Evolutionary conservation across 2,888 invertebrate species (phyloP), one percentile per base, ranked within the genome.

Genomic region (Cryptus viduatorius): DNA sequence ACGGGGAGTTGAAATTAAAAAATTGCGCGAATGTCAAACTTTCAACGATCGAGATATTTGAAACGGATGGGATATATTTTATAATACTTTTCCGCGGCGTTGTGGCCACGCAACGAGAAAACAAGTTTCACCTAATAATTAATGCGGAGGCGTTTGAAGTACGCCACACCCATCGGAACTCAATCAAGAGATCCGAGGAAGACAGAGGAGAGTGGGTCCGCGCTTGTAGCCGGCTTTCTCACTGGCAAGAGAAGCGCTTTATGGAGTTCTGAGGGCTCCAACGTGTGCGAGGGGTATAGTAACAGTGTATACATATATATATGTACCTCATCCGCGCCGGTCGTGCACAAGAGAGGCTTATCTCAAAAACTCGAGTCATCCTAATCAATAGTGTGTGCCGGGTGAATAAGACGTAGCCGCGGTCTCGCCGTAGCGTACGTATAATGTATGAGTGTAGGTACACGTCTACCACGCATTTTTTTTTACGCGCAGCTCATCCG

Each of bases 91-190:
- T 72, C 65, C 59, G n/a, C 31, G 24, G 24, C 50, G 50, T 50
- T 31, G 67, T 61, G 65, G 48, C 46, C 65, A 75, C 75, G 69
- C 85, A 56, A 14, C 59, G 84, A 86, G 87, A 86, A 86, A 86
- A 86, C 85, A 80, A 50, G 86, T 88, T 87, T 87, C 87, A 86
- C 86, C 85, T 89, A 87, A 90, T 92, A 91, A 92, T 92, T 91
- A 91, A 91, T 91, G 92, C 90, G 89, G 89, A 91, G 90, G 92
- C 90, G 92, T 92, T 92, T 90, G 91, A 91, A 90, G 89, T 89
- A 87, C 87, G 90, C 89, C 92, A 91, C 92, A 91, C 92, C 92
- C 90, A 91, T 91, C 90, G 90, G 90, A 91, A 91, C 92, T 93
- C 92, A 92, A 92, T 93, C 92, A 92, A 90, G 88, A 87, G 84